Evolutionary conservation across 2,888 invertebrate species (phyloP).

Genomic region (Drosophila tripunctata): DNA sequence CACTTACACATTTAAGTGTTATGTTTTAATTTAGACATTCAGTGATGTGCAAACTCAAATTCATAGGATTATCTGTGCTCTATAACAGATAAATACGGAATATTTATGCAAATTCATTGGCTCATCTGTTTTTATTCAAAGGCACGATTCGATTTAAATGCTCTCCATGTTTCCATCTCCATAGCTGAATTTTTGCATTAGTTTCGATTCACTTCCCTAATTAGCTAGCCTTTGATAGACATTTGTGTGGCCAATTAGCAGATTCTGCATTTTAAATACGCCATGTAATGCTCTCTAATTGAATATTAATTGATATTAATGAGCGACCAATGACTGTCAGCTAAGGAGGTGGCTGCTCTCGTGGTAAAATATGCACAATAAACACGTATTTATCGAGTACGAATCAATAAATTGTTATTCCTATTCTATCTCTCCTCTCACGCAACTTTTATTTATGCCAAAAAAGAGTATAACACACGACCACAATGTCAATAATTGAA

Average conservation of each 20-base stretch:
- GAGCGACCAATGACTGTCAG: constrained; percentile 20
- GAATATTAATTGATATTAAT: constrained; percentile 57
- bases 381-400: not conserved
- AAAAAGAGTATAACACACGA: constrained; percentile 12
- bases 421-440: not conserved
- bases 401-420: constrained; percentile 23
- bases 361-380: not conserved
- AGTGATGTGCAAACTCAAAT: not conserved
- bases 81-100: not conserved
- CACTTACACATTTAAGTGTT: not conserved
- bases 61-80: not conserved
- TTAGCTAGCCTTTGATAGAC: not conserved
- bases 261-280: constrained; percentile 10
- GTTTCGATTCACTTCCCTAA: not conserved
- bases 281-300: constrained; percentile 12
- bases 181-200: not conserved
- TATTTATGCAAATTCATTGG: not conserved
- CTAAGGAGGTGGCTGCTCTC: not conserved
- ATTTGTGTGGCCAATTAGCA: constrained; percentile 16
- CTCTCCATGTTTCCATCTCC: not conserved
- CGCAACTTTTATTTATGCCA: not conserved
- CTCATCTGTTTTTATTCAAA: not conserved
- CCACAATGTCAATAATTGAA: constrained; percentile 53
- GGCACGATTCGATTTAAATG: not conserved
- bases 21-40: not conserved